A percentile compares a stretch with the other conserved stretches of the same genome.
phyloP scores from a whole-genome alignment of 2,888 invertebrate genomes.

The Cheilosia variabilis region DNA sequence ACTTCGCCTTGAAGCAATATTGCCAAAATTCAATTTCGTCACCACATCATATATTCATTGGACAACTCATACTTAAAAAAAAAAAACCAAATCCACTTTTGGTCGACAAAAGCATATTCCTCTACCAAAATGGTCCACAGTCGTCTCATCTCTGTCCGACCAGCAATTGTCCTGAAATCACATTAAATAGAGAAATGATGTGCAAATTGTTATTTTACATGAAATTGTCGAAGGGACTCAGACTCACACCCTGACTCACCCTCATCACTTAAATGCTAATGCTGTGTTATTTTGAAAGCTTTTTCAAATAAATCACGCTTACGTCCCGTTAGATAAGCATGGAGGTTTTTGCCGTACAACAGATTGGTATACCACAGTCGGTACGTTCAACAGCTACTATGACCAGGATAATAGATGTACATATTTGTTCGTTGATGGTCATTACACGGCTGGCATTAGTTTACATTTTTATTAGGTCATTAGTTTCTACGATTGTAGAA shows the following conservation, averaged over 20 bases:
- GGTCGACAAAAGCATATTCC: conserved; percentile 16
- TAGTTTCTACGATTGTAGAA: neutral
- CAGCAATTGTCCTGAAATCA: conserved; percentile 48
- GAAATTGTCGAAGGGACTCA: conserved; percentile 24
- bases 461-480: conserved; percentile 10
- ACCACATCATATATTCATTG: conserved; percentile 4
- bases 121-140: conserved; percentile 3
- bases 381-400: neutral
- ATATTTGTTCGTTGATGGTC: conserved; percentile 5
- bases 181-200: conserved; percentile 57
- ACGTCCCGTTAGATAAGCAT: conserved; percentile 23
- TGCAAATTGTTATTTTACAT: conserved; percentile 46
- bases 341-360: conserved; percentile 1
- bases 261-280: conserved; percentile 13
- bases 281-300: conserved; percentile 47
- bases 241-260: neutral
- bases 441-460: conserved; percentile 11
- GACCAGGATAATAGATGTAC: conserved; percentile 20
- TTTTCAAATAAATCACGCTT: conserved; percentile 67
- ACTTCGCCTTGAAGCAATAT: no score
- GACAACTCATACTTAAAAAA: neutral
- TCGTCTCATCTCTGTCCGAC: neutral
- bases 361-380: neutral
- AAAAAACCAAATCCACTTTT: neutral
- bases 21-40: conserved; percentile 15